Percentiles rank a stretch among this genome's conserved stretches.
Conservation (phyloP, 2,888 invertebrate genomes). For the Conops quadrifasciatus region DNA sequence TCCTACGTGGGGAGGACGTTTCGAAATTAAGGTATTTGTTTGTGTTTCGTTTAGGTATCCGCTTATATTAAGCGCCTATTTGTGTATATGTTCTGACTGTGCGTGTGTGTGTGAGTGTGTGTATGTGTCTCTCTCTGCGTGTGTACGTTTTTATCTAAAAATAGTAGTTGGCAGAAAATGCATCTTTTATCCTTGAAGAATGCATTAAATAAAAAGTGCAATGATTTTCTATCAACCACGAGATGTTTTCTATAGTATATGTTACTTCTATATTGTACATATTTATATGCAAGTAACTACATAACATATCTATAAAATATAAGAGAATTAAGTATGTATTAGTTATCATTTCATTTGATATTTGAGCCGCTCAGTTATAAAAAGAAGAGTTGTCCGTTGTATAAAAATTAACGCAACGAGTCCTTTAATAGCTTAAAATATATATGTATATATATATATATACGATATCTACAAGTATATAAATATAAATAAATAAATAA, state of each 20-base stretch:
- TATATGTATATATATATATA: too few relatives aligned
- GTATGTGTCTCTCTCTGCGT: neutral
- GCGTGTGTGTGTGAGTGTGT: constrained; percentile 10
- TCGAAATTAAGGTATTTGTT: neutral
- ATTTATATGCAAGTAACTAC: neutral
- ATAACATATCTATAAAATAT: neutral
- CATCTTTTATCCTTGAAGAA: constrained; percentile 48
- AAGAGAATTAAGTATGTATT: too few relatives aligned
- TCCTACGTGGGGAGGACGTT: too few relatives aligned
- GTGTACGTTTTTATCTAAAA: constrained; percentile 36
- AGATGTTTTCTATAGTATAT: constrained; percentile 3
- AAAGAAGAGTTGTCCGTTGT: too few relatives aligned
- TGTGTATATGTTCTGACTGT: constrained; percentile 15
- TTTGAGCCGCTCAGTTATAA: too few relatives aligned
- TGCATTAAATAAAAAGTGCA: constrained; percentile 27
- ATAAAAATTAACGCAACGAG: too few relatives aligned
- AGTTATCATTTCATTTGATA: too few relatives aligned
- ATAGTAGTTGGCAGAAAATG: constrained; percentile 37
- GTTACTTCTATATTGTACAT: neutral
- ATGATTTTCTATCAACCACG: neutral
- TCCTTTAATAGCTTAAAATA: too few relatives aligned
- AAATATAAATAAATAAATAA: too few relatives aligned
- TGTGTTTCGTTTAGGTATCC: neutral
- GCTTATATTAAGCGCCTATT: neutral
- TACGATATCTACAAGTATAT: too few relatives aligned